Conservation (phyloP, 2,113 vertebrate genomes). For the Takifugu bimaculatus region DNA sequence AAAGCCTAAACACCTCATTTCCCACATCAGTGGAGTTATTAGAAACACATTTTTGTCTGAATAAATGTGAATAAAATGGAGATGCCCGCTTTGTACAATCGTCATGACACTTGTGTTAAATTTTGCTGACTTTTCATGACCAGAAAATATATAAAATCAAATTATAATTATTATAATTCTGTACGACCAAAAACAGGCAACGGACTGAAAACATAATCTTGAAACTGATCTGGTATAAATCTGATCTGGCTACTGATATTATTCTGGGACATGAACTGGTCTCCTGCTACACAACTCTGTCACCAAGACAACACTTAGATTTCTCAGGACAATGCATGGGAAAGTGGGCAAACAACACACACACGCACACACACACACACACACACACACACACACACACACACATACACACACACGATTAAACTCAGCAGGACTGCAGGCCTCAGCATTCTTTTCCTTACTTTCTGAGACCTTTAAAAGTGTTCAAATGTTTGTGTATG, state of each 20-base stretch:
- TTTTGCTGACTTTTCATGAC: no score
- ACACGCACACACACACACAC: conserved; percentile 12
- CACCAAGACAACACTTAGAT: conserved; percentile 54
- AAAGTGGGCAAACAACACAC: conserved; percentile 48
- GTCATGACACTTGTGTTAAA: no score
- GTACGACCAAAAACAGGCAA: no score
- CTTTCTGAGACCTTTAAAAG: conserved; percentile 41
- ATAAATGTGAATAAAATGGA: no score
- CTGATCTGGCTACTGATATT: not conserved
- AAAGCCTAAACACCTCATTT: no score
- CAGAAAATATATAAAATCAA: no score
- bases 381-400: conserved; percentile 14
- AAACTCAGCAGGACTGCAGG: conserved; percentile 51
- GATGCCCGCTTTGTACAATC: no score
- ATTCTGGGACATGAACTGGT: conserved; percentile 6
- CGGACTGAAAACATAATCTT: no score
- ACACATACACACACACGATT: conserved; percentile 40
- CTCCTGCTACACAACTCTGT: conserved; percentile 10
- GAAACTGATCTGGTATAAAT: no score
- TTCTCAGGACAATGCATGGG: conserved; percentile 59
- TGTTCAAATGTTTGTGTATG: conserved; percentile 19
- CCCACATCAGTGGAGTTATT: no score
- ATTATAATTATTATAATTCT: no score
- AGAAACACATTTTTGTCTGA: no score
- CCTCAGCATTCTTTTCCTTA: conserved; percentile 30